A percentile compares a stretch with the other conserved stretches of the same genome.
These are phyloP conservation scores for Sesia apiformis DNA, from an alignment of 2,888 invertebrate species.

Conservation along the genomic window DNA sequence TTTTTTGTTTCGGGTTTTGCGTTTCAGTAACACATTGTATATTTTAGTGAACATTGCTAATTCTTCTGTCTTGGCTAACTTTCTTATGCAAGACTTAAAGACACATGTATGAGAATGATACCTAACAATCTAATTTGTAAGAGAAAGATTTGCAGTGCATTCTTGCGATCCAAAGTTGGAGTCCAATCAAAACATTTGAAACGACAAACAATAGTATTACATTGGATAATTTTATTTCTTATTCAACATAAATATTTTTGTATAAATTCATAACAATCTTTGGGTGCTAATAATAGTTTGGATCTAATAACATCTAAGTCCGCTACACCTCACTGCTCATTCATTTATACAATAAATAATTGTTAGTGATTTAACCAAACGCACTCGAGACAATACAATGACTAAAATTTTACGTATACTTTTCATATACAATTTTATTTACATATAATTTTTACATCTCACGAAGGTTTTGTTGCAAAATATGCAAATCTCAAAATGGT, in stretches of 20 bases:
- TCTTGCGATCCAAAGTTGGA: conserved; percentile 37
- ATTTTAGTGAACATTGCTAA: no score
- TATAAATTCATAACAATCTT: conserved; percentile 75
- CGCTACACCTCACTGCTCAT: conserved; percentile 29
- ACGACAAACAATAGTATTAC: conserved; percentile 29
- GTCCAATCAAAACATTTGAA: conserved; percentile 37
- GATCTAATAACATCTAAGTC: conserved; percentile 53
- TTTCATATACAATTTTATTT: no score
- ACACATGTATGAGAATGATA: no score
- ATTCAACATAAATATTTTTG: conserved; percentile 74
- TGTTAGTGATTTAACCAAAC: conserved; percentile 15
- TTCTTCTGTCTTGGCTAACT: no score
- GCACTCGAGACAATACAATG: conserved; percentile 31
- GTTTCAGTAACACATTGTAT: no score
- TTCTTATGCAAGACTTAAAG: no score
- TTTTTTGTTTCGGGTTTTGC: no score
- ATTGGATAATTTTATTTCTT: conserved; percentile 67
- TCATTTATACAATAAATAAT: conserved; percentile 26
- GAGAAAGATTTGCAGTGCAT: conserved; percentile 10
- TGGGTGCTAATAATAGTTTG: conserved; percentile 63
- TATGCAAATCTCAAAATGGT: no score
- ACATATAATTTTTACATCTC: no score
- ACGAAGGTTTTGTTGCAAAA: no score
- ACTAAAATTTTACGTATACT: conserved; percentile 42
- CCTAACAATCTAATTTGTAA: not conserved